Evolutionary conservation across 1,140 invertebrate genomes (phyloP).

Genomic region (Bombyx mandarina): DNA sequence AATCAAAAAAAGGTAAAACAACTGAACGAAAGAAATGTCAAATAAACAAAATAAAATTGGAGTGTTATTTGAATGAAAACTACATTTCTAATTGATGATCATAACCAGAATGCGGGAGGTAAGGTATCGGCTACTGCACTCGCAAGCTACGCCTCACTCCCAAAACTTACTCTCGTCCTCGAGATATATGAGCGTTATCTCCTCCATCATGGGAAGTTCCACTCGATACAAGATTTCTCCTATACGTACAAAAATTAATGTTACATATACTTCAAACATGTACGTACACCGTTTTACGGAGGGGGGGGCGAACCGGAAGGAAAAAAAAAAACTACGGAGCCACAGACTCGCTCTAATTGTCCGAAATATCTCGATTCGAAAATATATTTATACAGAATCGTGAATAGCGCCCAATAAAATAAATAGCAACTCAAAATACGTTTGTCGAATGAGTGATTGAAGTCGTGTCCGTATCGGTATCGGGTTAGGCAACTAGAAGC

Average conservation of each 20-base stretch:
- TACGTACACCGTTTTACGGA: background rate
- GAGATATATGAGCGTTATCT: slow-evolving; percentile 91
- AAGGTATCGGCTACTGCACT: slow-evolving; percentile 72
- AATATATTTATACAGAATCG: slow-evolving; percentile 7
- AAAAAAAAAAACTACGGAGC: no score
- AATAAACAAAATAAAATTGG: slow-evolving; percentile 42
- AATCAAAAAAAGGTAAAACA: slow-evolving; percentile 37
- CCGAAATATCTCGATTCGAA: no score
- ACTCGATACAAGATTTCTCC: slow-evolving; percentile 91
- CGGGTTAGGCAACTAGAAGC: slow-evolving; percentile 69
- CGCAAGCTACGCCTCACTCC: slow-evolving; percentile 73
- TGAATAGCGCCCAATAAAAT: slow-evolving; percentile 41
- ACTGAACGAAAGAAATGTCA: slow-evolving; percentile 47
- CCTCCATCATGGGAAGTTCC: slow-evolving; percentile 90
- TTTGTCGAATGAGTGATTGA: slow-evolving; percentile 22
- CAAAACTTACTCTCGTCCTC: slow-evolving; percentile 77
- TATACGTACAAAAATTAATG: slow-evolving; percentile 79
- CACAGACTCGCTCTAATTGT: no score
- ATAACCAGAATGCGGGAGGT: slow-evolving; percentile 73
- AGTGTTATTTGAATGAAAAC: slow-evolving; percentile 72
- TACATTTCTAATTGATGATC: slow-evolving; percentile 72
- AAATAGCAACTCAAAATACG: slow-evolving; percentile 49
- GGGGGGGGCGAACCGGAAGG: background rate
- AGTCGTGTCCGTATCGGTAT: slow-evolving; percentile 29
- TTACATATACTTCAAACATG: slow-evolving; percentile 57